Evolutionary conservation across 2,113 vertebrate genomes (phyloP), one percentile per base, ranked within the genome.

Genomic region (Tragelaphus imberbis): DNA sequence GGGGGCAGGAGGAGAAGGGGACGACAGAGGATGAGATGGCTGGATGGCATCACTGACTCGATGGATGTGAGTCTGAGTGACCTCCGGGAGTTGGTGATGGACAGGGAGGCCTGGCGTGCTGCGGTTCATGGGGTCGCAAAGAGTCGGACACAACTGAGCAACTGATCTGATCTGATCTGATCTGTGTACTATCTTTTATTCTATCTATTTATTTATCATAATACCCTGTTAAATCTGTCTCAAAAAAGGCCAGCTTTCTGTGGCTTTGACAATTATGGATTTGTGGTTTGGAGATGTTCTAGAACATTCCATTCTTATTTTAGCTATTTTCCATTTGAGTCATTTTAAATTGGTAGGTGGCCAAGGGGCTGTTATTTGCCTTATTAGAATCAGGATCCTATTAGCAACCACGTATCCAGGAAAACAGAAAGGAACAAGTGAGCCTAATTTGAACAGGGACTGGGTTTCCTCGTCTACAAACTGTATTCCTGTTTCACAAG

Each of bases 301-400:
- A 93, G 82, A 94, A 94, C 47, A 91, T 89, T 97, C 40, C 27
- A 55, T 86, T 71, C 51, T 96, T 90, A 59, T 93, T 93, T 96
- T 87, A 96, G 68, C 93, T 93, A 65, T 92, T 97, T 97, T 94
- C n/a, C 71, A 88, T 79, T 71, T 97, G 55, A 90, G 49, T 96
- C 68, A 91, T 84, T 97, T 92, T 94, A 94, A 85, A 91, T 86
- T 93, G 95, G 97, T 49, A 85, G 21, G 21, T 96, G 33, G 86
- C 71, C 91, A 71, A 96, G 33, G 58, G 15, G 12, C 61, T 36
- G 97, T 96, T 92, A 95, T 28, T 30, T 92, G 87, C 53, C 33
- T 94, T 91, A 77, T 95, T 53, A 96, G 84, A 88, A 75, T 94
- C 84, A 86, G 59, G 59, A 68, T 95, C 90, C 88, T 95, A 59